Conservation (phyloP, 2,113 vertebrate genomes). For the Cnemophilus loriae region DNA sequence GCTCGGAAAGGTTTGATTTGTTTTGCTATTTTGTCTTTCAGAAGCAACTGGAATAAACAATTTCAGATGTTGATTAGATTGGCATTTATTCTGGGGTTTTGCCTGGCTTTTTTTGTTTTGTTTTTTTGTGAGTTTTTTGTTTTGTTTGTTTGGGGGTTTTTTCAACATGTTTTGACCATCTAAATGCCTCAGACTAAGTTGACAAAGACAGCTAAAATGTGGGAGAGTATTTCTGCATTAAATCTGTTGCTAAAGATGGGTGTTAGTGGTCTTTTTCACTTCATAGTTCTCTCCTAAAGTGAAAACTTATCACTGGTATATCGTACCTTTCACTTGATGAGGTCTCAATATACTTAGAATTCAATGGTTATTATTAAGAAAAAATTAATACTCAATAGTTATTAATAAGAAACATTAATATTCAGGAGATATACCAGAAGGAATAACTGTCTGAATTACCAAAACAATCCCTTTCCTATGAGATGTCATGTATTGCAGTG, state of each 20-base stretch:
- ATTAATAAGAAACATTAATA: background rate
- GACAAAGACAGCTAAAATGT: background rate
- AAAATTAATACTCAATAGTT: background rate
- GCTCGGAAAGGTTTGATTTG: background rate
- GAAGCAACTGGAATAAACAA: background rate
- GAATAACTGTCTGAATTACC: background rate
- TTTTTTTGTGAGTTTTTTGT: background rate
- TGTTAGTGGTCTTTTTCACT: background rate
- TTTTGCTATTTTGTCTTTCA: background rate
- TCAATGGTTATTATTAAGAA: background rate
- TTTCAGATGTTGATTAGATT: background rate
- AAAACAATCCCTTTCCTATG: background rate
- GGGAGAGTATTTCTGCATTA: background rate
- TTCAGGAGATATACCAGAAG: background rate
- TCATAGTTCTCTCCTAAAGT: background rate
- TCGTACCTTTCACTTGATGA: background rate
- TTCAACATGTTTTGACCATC: background rate
- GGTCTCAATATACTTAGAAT: background rate
- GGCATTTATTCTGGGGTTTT: background rate
- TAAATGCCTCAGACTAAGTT: background rate
- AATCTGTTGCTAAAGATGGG: background rate
- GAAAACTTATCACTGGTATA: background rate
- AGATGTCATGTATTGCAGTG: fast-evolving
- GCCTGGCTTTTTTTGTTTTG: background rate
- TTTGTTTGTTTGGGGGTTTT: background rate